Percentiles rank a stretch among this genome's conserved stretches.
These are phyloP conservation scores for Carterocephalus palaemon DNA, from an alignment of 2,888 invertebrate species.

Conservation along the genomic window DNA sequence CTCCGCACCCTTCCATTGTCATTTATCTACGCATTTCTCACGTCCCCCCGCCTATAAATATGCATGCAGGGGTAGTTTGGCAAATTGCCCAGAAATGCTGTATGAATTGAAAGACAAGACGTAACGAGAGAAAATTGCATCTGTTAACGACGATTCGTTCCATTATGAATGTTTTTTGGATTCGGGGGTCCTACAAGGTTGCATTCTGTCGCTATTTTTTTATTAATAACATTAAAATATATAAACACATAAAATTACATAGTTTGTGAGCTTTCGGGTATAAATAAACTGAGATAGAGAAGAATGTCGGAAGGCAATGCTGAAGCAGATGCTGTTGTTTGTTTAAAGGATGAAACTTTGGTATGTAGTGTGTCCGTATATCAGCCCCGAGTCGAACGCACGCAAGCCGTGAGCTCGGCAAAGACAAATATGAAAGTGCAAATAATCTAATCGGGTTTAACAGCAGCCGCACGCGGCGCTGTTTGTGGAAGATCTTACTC, in stretches of 20 bases:
- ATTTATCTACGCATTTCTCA: conserved; percentile 26
- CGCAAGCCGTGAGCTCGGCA: conserved; percentile 11
- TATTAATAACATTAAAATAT: not conserved
- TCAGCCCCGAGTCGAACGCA: conserved; percentile 11
- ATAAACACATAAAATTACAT: no score
- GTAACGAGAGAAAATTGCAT: conserved; percentile 13
- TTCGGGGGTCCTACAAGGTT: not conserved
- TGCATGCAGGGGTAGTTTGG: conserved; percentile 27
- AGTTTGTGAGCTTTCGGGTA: no score
- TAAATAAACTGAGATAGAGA: no score
- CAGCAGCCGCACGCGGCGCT: conserved; percentile 17
- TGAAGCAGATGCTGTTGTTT: conserved; percentile 6
- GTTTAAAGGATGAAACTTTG: not conserved
- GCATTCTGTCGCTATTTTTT: not conserved
- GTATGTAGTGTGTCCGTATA: conserved; percentile 2
- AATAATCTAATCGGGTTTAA: conserved; percentile 29
- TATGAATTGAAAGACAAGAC: conserved; percentile 23
- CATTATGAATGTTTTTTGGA: not conserved
- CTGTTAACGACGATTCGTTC: conserved; percentile 1
- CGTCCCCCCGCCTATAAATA: conserved; percentile 26
- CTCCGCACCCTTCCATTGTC: conserved; percentile 25
- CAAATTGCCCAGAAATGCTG: conserved; percentile 25
- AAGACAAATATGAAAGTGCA: conserved; percentile 28
- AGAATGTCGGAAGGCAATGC: not conserved
- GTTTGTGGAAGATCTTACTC: conserved; percentile 23